Evolutionary conservation across 2,888 invertebrate species (phyloP), one percentile per base, ranked within the genome.

Genomic region (Tenthredo distinguenda): DNA sequence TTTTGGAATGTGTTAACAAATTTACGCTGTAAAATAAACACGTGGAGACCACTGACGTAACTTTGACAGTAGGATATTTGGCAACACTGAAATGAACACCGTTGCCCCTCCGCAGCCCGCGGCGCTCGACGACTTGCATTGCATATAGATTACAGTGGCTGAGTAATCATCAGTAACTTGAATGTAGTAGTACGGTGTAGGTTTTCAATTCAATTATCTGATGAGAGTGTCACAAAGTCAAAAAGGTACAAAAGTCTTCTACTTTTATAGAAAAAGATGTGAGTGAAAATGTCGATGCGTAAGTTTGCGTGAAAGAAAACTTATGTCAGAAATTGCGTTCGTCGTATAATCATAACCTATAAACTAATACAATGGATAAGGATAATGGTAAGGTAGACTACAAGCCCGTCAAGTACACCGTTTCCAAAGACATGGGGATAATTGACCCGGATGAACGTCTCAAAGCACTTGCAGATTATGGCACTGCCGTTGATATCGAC

Each of bases 401-500:
- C 12, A 89, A 86, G 86, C 84, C 76, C 85, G 76, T 86, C 15
- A 90, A 90, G 86, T 87, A 89, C 85, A 85, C 86, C 82, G 86
- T 86, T 76, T 84, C 88, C 86, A 90, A 91, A 85, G 90, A 93
- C 88, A 92, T 94, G 94, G 93, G 93, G 43, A 91, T 94, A 81
- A 92, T 96, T 88, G 96, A 96, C 87, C 97, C 97, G 5, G 94
- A 96, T 84, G 94, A 94, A 85, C 95, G 97, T 87, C 95, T 97
- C 43, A 96, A 96, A 92, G 94, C 95, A 87, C 93, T 97, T 85
- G 96, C 96, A 21, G 95, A 96, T 89, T 95, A 95, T 89, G 97
- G 96, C 37, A 96, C 96, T 88, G 94, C 95, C 88, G 96, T 97
- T 62, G 96, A 96, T 86, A 96, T 97, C 82, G 96, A 97, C 92